Percentiles rank a stretch among this genome's conserved stretches.
phyloP scores from a whole-genome alignment of 1,140 invertebrate genomes.

The Caenorhabditis briggsae region DNA sequence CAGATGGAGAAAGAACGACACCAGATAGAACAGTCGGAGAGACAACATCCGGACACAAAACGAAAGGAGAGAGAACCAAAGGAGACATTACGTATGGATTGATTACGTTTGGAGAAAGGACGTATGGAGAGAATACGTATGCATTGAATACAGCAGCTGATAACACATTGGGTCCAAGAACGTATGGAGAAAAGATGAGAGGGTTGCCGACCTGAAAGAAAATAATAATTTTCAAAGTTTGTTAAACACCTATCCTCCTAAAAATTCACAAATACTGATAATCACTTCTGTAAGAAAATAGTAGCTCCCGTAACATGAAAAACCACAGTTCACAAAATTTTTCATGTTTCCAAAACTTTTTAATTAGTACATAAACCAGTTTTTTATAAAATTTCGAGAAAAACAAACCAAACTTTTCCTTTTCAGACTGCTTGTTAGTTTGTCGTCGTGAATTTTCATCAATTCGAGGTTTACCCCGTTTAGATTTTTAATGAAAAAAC shows the following conservation, averaged over 20 bases:
- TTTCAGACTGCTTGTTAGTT: no score
- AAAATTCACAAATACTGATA: no score
- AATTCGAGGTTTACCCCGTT: no score
- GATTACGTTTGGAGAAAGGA: slow-evolving; percentile 68
- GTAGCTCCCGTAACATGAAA: no score
- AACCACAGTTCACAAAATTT: no score
- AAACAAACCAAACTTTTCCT: no score
- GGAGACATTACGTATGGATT: slow-evolving; percentile 70
- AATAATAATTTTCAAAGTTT: neutral
- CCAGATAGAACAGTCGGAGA: slow-evolving; percentile 67
- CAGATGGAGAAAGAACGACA: slow-evolving; percentile 64
- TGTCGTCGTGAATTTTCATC: no score
- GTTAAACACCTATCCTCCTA: no score
- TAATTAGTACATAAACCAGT: neutral
- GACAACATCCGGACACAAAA: slow-evolving; percentile 67
- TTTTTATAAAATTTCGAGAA: no score
- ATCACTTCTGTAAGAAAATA: no score
- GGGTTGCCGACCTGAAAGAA: slow-evolving; percentile 64
- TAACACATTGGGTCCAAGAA: slow-evolving; percentile 68
- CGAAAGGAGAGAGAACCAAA: slow-evolving; percentile 65
- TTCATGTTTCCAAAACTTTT: neutral
- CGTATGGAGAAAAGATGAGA: slow-evolving; percentile 68
- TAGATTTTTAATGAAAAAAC: no score
- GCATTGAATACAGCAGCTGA: slow-evolving; percentile 69
- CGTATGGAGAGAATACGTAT: slow-evolving; percentile 69